Conservation (phyloP, 1,140 invertebrate species). For the Bilobella aurantiaca region DNA sequence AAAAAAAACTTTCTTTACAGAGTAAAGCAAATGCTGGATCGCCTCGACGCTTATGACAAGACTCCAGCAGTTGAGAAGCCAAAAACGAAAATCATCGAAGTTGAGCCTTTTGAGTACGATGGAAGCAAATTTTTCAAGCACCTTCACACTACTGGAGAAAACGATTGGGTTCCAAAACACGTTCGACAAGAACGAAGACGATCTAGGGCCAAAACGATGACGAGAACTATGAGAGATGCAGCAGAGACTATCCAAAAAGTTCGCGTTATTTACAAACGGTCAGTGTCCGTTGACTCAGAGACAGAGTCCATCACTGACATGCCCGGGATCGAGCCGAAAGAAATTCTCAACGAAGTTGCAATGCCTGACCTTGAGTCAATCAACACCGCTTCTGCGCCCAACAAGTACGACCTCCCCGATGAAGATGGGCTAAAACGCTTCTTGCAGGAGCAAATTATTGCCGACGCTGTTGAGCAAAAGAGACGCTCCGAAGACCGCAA, state of each 20-base stretch:
- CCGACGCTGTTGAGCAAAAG: too few relatives aligned
- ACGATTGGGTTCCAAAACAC: background rate
- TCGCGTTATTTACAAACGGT: too few relatives aligned
- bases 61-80: background rate
- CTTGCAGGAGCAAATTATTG: too few relatives aligned
- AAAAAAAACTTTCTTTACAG: background rate
- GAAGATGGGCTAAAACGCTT: too few relatives aligned
- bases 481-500: too few relatives aligned
- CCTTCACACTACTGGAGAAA: background rate
- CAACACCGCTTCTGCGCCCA: too few relatives aligned
- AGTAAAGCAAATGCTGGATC: background rate
- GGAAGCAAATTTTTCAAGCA: background rate
- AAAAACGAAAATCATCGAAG: background rate
- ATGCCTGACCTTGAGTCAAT: too few relatives aligned
- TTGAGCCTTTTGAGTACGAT: constrained; percentile 2
- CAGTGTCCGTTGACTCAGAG: too few relatives aligned
- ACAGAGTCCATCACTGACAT: too few relatives aligned
- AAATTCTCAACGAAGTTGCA: too few relatives aligned
- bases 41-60: background rate
- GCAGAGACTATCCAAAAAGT: background rate
- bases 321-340: too few relatives aligned
- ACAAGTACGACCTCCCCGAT: too few relatives aligned
- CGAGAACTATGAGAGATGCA: background rate
- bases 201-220: background rate
- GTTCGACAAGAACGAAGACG: background rate